Percentiles rank a stretch among this genome's conserved stretches.
Conservation (phyloP, 1,140 invertebrate genomes). For the Diploscapter pachys region DNA sequence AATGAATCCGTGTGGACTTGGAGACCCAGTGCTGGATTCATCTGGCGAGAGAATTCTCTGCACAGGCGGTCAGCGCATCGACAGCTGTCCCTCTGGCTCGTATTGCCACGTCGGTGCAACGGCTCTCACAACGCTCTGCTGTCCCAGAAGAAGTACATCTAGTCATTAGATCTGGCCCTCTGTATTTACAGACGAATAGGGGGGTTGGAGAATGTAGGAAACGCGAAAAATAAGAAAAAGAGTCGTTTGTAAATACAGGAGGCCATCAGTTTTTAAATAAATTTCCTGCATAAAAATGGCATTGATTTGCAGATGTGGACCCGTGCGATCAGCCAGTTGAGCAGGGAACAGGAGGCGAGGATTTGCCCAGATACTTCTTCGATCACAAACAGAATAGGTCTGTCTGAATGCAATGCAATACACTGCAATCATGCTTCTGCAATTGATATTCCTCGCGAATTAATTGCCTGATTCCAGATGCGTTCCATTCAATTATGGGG, state of each 20-base stretch:
- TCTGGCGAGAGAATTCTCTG: slow-evolving; percentile 43
- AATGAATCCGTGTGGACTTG: slow-evolving; percentile 50
- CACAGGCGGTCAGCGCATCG: slow-evolving; percentile 43
- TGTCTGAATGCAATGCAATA: neutral
- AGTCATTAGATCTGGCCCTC: too few relatives aligned
- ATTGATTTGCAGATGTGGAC: slow-evolving; percentile 33
- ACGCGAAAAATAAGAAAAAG: neutral
- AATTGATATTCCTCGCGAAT: too few relatives aligned
- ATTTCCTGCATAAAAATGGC: neutral
- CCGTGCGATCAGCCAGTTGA: slow-evolving; percentile 47
- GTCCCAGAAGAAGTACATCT: slow-evolving; percentile 38
- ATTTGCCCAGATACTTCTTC: slow-evolving; percentile 49
- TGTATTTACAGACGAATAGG: too few relatives aligned
- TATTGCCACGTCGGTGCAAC: slow-evolving; percentile 51
- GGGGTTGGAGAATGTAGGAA: neutral
- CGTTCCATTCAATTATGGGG: slow-evolving; percentile 40
- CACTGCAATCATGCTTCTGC: too few relatives aligned
- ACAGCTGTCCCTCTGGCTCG: slow-evolving; percentile 43
- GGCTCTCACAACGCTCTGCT: slow-evolving; percentile 48
- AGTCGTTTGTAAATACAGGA: too few relatives aligned
- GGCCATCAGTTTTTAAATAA: neutral
- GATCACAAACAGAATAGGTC: slow-evolving; percentile 32
- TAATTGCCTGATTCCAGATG: slow-evolving; percentile 9
- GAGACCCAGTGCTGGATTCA: slow-evolving; percentile 47
- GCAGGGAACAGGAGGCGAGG: slow-evolving; percentile 43